phyloP scores from a whole-genome alignment of 2,888 invertebrate genomes.

The Patella ulyssiponensis region DNA sequence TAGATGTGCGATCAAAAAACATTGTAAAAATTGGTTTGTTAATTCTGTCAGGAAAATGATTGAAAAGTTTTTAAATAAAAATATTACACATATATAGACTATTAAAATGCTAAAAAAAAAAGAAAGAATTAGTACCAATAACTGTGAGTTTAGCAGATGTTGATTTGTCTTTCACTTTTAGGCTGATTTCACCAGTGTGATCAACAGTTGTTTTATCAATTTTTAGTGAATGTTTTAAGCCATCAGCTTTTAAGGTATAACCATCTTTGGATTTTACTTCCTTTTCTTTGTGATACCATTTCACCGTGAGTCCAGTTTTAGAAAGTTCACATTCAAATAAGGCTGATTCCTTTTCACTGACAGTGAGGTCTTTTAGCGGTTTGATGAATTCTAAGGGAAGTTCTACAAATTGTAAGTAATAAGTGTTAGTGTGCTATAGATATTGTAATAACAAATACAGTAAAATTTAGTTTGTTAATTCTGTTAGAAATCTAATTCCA shows the following conservation, averaged over 20 bases:
- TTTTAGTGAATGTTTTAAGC: constrained; percentile 59
- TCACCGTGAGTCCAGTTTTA: constrained; percentile 61
- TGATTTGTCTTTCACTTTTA: constrained; percentile 58
- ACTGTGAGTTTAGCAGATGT: constrained; percentile 62
- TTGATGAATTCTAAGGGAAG: constrained; percentile 56
- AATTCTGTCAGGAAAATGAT: too few species aligned
- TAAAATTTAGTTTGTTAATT: too few species aligned
- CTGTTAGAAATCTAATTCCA: too few species aligned
- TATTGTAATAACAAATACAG: too few species aligned
- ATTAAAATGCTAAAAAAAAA: too few species aligned
- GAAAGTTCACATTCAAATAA: constrained; percentile 65
- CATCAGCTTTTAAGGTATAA: constrained; percentile 57
- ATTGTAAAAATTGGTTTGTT: too few species aligned
- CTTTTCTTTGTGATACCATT: constrained; percentile 69
- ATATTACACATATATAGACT: too few species aligned
- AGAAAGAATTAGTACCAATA: constrained; percentile 52
- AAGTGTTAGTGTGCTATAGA: too few species aligned
- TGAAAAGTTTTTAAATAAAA: too few species aligned
- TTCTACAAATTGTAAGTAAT: constrained; percentile 43
- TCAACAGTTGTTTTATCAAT: constrained; percentile 61
- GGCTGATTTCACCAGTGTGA: constrained; percentile 70
- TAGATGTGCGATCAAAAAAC: too few species aligned
- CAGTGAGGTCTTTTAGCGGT: constrained; percentile 60
- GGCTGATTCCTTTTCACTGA: constrained; percentile 59
- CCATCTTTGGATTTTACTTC: constrained; percentile 54